Conservation (phyloP, 2,888 invertebrate species). For the Andrena chrysosceles region DNA sequence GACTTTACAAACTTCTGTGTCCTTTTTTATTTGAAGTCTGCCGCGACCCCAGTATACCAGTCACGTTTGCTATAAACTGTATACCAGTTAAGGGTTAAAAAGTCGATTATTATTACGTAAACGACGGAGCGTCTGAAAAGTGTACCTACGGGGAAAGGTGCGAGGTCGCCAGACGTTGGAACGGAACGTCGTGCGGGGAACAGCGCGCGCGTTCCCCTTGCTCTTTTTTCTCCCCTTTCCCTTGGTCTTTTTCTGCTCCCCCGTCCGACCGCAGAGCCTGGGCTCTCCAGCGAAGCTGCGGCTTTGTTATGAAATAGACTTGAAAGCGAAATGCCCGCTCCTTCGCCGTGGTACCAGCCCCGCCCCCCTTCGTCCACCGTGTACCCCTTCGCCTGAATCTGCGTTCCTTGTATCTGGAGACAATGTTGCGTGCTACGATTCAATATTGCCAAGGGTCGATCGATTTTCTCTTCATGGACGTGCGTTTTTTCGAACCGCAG, state of each 20-base stretch:
- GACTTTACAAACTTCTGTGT: no score
- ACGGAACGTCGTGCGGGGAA: constrained; percentile 45
- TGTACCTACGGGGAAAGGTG: constrained; percentile 31
- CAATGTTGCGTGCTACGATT: constrained; percentile 25
- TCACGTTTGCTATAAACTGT: no score
- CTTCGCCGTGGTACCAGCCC: constrained; percentile 26
- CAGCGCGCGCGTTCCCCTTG: constrained; percentile 55
- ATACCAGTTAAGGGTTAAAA: no score
- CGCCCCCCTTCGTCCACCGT: constrained; percentile 34
- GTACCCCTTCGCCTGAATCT: constrained; percentile 31
- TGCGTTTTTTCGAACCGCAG: neutral
- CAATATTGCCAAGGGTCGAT: constrained; percentile 10
- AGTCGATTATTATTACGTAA: neutral
- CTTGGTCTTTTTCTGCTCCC: constrained; percentile 23
- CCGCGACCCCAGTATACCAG: no score
- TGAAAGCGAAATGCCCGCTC: constrained; percentile 77
- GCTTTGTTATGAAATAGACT: constrained; percentile 80
- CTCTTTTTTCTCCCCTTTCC: constrained; percentile 45
- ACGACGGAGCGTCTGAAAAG: neutral
- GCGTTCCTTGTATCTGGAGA: constrained; percentile 2
- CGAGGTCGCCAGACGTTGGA: constrained; percentile 42
- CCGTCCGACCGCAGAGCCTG: constrained; percentile 71
- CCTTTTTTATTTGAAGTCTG: no score
- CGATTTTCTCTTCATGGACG: constrained; percentile 13
- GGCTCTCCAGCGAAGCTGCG: constrained; percentile 71